phyloP scores from a whole-genome alignment of 1,140 invertebrate genomes.

The Himalopsyche phryganea region DNA sequence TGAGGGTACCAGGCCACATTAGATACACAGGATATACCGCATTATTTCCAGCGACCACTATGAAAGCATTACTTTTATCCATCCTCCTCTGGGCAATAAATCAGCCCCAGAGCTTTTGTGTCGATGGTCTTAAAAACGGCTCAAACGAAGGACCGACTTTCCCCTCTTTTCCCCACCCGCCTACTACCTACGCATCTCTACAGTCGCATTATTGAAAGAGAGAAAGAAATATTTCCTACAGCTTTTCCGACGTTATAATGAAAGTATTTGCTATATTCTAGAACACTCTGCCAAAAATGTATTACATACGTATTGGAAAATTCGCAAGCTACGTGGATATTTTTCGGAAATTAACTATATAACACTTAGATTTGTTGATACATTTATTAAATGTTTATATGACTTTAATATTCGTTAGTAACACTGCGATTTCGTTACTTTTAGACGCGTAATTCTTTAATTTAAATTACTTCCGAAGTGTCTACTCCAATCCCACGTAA shows the following conservation, averaged over 20 bases:
- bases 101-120: slow-evolving; percentile 35
- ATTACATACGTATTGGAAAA: too few species aligned
- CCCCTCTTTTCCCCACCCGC: slow-evolving; percentile 11
- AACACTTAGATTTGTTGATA: too few species aligned
- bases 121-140: slow-evolving; percentile 36
- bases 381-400: too few species aligned
- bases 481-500: too few species aligned
- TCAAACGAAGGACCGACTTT: slow-evolving; percentile 30
- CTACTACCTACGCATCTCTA: too few species aligned
- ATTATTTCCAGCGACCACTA: slow-evolving; percentile 34
- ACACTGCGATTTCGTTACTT: too few species aligned
- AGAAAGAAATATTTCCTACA: background rate
- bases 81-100: slow-evolving; percentile 33
- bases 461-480: too few species aligned
- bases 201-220: background rate
- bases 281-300: background rate
- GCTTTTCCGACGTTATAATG: background rate
- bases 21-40: slow-evolving; percentile 32
- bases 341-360: too few species aligned
- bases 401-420: too few species aligned
- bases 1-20: slow-evolving; percentile 18
- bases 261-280: slow-evolving; percentile 1
- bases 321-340: too few species aligned
- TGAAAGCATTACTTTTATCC: slow-evolving; percentile 36
- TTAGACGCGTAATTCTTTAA: too few species aligned